These are phyloP conservation scores for Eurystomus gularis DNA, from an alignment of 2,113 vertebrate species.

Conservation along the genomic window DNA sequence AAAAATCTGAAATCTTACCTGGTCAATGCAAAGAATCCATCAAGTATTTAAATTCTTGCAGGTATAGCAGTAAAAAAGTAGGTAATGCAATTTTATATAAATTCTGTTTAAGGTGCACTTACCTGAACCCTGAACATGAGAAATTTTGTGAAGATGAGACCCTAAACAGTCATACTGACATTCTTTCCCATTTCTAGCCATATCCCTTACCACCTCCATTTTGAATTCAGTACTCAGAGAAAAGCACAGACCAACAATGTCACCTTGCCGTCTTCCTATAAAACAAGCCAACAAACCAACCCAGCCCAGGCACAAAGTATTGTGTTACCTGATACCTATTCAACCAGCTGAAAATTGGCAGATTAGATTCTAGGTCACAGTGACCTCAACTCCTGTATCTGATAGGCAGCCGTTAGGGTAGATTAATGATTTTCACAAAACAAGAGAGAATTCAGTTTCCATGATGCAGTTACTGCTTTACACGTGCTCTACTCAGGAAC, in stretches of 20 bases:
- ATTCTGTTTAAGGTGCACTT: background rate
- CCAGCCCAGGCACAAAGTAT: background rate
- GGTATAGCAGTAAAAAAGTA: background rate
- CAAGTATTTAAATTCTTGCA: background rate
- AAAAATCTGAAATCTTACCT: background rate
- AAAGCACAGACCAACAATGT: background rate
- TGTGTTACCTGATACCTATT: background rate
- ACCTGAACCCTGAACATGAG: background rate
- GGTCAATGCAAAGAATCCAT: background rate
- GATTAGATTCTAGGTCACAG: slow-evolving; percentile 46
- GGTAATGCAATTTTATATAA: background rate
- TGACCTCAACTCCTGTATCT: slow-evolving; percentile 7
- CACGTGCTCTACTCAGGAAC: background rate
- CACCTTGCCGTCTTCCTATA: background rate
- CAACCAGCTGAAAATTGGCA: background rate
- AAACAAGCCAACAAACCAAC: background rate
- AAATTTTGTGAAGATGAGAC: background rate
- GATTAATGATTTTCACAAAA: slow-evolving; percentile 31
- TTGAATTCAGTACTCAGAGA: background rate
- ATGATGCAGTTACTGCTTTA: background rate
- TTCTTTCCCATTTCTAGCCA: background rate
- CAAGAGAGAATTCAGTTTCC: slow-evolving; percentile 29
- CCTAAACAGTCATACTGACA: background rate
- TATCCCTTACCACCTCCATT: background rate
- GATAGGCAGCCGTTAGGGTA: background rate